A percentile compares a stretch with the other conserved stretches of the same genome.
phyloP scores from a whole-genome alignment of 1,140 invertebrate species.

The Portunus trituberculatus region DNA sequence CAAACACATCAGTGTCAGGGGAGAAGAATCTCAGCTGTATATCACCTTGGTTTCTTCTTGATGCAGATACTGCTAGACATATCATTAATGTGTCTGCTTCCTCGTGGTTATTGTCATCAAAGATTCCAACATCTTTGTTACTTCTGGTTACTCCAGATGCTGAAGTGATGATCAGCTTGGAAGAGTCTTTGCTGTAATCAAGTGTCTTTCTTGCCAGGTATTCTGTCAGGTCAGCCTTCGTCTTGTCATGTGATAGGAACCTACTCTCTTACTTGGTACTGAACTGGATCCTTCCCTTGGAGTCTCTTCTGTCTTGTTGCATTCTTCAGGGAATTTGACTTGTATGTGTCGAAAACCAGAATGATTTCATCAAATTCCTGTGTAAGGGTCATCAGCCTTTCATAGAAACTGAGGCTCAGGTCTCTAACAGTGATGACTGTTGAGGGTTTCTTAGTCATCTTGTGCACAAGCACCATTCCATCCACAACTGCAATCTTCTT shows the following conservation, averaged over 20 bases:
- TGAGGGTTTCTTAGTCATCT: conserved; percentile 46
- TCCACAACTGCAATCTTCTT: conserved; percentile 42
- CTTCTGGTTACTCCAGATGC: conserved; percentile 44
- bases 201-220: conserved; percentile 64
- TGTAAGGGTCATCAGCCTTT: too few relatives aligned
- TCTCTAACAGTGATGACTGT: conserved; percentile 40
- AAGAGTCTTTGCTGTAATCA: conserved; percentile 53
- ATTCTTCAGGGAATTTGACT: conserved; percentile 61
- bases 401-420: conserved; percentile 61
- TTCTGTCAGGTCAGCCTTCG: not conserved
- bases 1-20: conserved; percentile 38
- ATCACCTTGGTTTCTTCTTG: not conserved
- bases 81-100: conserved; percentile 46
- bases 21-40: not conserved
- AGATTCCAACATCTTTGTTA: not conserved
- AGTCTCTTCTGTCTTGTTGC: conserved; percentile 56
- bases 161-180: conserved; percentile 65
- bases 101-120: conserved; percentile 32
- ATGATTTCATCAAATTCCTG: conserved; percentile 60
- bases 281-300: conserved; percentile 1
- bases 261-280: conserved; percentile 54
- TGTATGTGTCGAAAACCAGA: conserved; percentile 71
- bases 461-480: conserved; percentile 52
- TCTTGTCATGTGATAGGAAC: conserved; percentile 70
- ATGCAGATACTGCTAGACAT: conserved; percentile 13